phyloP scores from a whole-genome alignment of 2,888 invertebrate genomes.

The Ptychoptera contaminata region DNA sequence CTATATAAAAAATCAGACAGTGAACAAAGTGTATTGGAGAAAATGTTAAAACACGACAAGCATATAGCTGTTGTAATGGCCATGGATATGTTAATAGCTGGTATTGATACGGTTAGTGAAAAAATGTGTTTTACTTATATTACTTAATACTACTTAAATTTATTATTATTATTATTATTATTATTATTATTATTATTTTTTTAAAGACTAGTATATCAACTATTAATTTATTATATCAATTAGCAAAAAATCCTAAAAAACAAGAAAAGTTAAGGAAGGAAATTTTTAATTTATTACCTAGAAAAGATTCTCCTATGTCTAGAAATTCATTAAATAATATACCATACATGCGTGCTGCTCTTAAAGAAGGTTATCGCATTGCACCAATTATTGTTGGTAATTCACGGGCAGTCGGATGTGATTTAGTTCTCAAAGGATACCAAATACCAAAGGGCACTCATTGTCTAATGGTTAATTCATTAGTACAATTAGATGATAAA shows the following conservation, averaged over 20 bases:
- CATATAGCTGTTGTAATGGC: conserved; percentile 43
- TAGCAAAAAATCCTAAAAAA: conserved; percentile 35
- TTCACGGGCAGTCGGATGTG: conserved; percentile 28
- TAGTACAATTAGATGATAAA: conserved; percentile 22
- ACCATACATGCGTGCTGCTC: conserved; percentile 42
- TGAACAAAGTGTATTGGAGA: conserved; percentile 37
- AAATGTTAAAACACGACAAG: conserved; percentile 38
- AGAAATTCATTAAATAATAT: conserved; percentile 14
- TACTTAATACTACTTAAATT: too few relatives aligned
- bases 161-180: too few relatives aligned
- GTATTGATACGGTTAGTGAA: conserved; percentile 45
- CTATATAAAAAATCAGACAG: conserved; percentile 8
- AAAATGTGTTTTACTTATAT: too few relatives aligned
- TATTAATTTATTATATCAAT: conserved; percentile 34
- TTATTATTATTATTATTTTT: neutral
- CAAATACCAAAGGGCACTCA: conserved; percentile 27
- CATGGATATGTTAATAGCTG: conserved; percentile 47
- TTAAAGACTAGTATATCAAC: conserved; percentile 29
- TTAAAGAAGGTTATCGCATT: conserved; percentile 43
- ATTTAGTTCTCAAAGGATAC: conserved; percentile 31
- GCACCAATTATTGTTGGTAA: conserved; percentile 30
- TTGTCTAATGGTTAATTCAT: neutral
- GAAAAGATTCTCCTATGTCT: conserved; percentile 14
- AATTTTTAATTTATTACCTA: conserved; percentile 21
- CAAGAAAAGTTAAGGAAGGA: conserved; percentile 36